Evolutionary conservation across 2,113 vertebrate species (phyloP), one percentile per base, ranked within the genome.

Genomic region (Vulpes ferrilata): DNA sequence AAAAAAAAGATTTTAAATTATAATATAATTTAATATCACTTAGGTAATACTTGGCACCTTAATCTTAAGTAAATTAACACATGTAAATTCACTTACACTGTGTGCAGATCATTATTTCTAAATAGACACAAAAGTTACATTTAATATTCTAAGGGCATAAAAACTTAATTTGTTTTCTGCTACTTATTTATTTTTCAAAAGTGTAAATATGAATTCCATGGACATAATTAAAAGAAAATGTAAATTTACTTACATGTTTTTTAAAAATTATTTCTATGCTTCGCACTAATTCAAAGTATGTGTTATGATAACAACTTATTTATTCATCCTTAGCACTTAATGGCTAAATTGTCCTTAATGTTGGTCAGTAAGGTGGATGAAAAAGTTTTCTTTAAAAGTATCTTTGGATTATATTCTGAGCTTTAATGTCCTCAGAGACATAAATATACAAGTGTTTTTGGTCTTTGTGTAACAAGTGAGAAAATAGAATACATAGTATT

Each of bases 131-230:
- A 30, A 85, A 74, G 23, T n/a, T 55, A 19, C 16, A 64, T 13
- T 78, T 32, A 90, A 32, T 78, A 71, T 78, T 82, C 19, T 32
- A 76, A 51, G 38, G 11, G 4, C 4, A 60, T 73, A 64, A 48
- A 67, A 90, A 3, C 8, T 88, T 65, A 96, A 82, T 81, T 67
- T 55, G 15, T 60, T 86, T 80, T 19, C 4, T 67, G 22, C 8
- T 38, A 87, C 12, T 96, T 65, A 55, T 64, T 82, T 97, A 65
- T 51, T 59, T 88, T 93, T n/a, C 8, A 59, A 48, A 84, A 96
- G 7, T 67, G 0, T 78, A 65, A 65, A 53, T 89, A 81, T 35
- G 38, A 80, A 76, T 69, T 91, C 4, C 0, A 59, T 64, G n/a
- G 15, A 73, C 16, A 62, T 64, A 95, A 69, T 67, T 88, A 88